phyloP scores from a whole-genome alignment of 1,140 invertebrate species.

The Lucilia sericata region DNA sequence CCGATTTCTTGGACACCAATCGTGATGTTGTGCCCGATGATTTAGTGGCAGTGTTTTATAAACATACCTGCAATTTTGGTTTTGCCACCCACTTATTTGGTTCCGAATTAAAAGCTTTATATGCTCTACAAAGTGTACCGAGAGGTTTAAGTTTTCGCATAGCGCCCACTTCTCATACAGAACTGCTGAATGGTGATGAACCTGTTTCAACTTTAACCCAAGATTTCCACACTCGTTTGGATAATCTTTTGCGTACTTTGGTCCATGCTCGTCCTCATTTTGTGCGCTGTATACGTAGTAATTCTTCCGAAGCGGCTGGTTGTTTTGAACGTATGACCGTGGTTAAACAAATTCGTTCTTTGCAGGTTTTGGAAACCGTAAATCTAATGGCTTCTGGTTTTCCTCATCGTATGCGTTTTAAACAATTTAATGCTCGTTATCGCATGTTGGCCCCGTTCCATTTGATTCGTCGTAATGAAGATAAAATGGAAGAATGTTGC shows the following conservation, averaged over 20 bases:
- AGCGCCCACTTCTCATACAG: slow-evolving; percentile 90
- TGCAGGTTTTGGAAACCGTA: slow-evolving; percentile 94
- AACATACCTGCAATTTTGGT: slow-evolving; percentile 92
- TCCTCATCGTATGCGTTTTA: slow-evolving; percentile 94
- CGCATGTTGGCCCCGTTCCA: slow-evolving; percentile 83
- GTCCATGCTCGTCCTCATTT: slow-evolving; percentile 95
- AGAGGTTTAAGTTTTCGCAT: slow-evolving; percentile 88
- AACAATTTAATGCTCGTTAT: slow-evolving; percentile 91
- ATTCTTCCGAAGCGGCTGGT: slow-evolving; percentile 80
- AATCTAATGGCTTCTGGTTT: slow-evolving; percentile 94
- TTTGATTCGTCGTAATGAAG: slow-evolving; percentile 80
- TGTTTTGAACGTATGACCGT: slow-evolving; percentile 85
- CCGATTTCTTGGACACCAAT: slow-evolving; percentile 91
- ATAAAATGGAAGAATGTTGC: slow-evolving; percentile 84
- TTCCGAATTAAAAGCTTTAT: slow-evolving; percentile 89
- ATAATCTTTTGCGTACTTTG: slow-evolving; percentile 90
- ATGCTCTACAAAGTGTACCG: slow-evolving; percentile 83
- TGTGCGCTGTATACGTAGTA: slow-evolving; percentile 90
- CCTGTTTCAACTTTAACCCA: slow-evolving; percentile 91
- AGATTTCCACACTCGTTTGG: slow-evolving; percentile 93
- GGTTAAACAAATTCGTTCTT: slow-evolving; percentile 84
- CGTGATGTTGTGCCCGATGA: slow-evolving; percentile 93
- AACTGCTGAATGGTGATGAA: slow-evolving; percentile 88
- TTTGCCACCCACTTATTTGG: slow-evolving; percentile 95
- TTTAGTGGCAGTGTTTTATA: slow-evolving; percentile 91